Evolutionary conservation across 2,113 vertebrate species (phyloP).

Genomic region (Pterocles gutturalis): DNA sequence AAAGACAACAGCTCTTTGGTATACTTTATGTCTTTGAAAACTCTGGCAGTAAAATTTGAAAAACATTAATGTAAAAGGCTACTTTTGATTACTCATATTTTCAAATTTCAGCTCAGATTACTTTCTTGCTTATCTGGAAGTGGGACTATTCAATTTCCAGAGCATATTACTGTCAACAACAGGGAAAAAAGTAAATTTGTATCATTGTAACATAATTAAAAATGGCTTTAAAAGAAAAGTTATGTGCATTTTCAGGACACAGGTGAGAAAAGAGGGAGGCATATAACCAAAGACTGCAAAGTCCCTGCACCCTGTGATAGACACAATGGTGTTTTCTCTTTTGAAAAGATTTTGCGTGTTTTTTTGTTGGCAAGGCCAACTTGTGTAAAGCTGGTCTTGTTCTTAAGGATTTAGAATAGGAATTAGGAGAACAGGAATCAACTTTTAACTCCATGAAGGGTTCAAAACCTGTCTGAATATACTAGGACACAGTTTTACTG

Average conservation of each 20-base stretch:
- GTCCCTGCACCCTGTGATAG: not conserved
- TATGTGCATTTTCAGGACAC: not conserved
- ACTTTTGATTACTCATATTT: not conserved
- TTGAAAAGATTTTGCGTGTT: not conserved
- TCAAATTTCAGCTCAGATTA: not conserved
- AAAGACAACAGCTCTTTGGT: not conserved
- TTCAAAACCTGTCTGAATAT: not conserved
- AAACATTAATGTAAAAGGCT: not conserved
- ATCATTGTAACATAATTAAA: not conserved
- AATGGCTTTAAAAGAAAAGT: not conserved
- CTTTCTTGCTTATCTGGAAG: not conserved
- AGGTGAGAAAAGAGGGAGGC: not conserved
- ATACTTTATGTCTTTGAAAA: not conserved
- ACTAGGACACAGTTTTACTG: not conserved
- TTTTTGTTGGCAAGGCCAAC: not conserved
- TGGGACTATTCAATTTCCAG: not conserved
- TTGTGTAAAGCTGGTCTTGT: not conserved
- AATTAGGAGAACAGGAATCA: not conserved
- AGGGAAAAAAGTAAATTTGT: rapidly evolving
- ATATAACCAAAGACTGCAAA: not conserved
- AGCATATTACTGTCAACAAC: not conserved
- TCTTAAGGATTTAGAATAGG: not conserved
- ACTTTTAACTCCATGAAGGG: not conserved
- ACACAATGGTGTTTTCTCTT: not conserved
- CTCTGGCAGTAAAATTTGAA: not conserved